Evolutionary conservation across 2,113 vertebrate genomes (phyloP).

Genomic region (Procavia capensis): DNA sequence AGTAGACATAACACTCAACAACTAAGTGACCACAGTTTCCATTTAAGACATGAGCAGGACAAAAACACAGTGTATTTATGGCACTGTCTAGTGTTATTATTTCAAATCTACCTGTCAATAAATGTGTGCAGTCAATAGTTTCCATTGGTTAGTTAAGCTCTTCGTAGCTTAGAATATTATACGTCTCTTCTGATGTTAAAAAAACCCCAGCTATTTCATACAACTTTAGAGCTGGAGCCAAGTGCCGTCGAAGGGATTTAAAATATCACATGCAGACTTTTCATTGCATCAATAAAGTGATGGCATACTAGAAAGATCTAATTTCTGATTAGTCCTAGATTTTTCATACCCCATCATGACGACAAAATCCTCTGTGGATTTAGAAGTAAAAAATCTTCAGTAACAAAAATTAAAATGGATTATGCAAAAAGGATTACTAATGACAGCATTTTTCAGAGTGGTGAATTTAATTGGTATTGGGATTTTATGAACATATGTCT

Average conservation of each 20-base stretch:
- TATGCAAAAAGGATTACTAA: conserved; percentile 9
- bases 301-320: background rate
- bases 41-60: background rate
- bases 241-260: background rate
- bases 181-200: background rate
- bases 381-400: background rate
- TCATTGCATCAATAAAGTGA: background rate
- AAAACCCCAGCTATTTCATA: background rate
- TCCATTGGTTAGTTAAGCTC: background rate
- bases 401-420: conserved; percentile 39
- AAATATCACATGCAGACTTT: background rate
- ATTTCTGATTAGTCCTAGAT: background rate
- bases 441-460: background rate
- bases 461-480: conserved; percentile 4
- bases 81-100: background rate
- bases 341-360: background rate
- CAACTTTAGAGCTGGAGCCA: background rate
- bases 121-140: background rate
- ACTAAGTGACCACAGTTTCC: too few species aligned
- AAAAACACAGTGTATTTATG: background rate
- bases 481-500: conserved; percentile 32
- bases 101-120: conserved; percentile 37
- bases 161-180: background rate
- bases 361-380: background rate
- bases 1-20: too few species aligned